Conservation (phyloP, 2,888 invertebrate species). For the Norana najaformis region DNA sequence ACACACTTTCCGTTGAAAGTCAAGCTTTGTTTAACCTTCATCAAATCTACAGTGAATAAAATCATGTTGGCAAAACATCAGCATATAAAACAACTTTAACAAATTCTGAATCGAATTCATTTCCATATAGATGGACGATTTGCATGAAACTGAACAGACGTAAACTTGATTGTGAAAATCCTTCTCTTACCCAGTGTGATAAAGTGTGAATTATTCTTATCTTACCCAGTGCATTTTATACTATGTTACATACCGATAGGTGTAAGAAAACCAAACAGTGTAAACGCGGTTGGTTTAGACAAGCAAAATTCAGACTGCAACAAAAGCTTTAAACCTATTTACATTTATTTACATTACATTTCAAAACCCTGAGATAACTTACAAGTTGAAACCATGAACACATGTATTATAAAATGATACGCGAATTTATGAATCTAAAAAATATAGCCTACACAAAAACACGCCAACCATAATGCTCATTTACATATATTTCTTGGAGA, state of each 20-base stretch:
- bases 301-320: neutral
- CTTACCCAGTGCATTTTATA: neutral
- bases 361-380: neutral
- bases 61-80: neutral
- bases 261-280: neutral
- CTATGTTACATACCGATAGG: neutral
- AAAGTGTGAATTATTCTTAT: too few species aligned
- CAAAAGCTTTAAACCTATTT: neutral
- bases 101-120: neutral
- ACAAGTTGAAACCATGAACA: neutral
- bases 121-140: neutral
- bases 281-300: neutral
- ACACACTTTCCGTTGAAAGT: neutral
- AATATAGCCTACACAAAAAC: too few species aligned
- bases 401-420: neutral
- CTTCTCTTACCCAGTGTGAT: too few species aligned
- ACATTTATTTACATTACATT: constrained; percentile 1
- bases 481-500: neutral
- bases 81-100: neutral
- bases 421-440: neutral
- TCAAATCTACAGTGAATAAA: neutral
- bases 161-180: too few species aligned
- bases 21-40: neutral
- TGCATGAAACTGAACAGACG: neutral
- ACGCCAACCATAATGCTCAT: neutral